Evolutionary conservation across 2,888 invertebrate genomes (phyloP).

Genomic region (Epistrophe eligans): DNA sequence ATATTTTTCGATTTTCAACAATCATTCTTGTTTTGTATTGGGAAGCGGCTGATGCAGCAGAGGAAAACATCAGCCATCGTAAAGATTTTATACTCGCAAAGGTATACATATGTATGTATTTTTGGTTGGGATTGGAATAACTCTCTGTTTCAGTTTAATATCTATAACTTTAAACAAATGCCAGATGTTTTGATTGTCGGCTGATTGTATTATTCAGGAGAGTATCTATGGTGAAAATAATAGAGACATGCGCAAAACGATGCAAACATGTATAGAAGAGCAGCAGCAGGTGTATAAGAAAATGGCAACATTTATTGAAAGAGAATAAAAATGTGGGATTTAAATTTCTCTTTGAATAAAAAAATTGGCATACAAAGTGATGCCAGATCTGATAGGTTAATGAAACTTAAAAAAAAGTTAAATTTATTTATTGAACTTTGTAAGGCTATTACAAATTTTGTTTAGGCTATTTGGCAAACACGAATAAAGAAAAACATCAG

Average conservation of each 20-base stretch:
- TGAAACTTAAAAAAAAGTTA: no score
- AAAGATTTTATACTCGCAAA: not conserved
- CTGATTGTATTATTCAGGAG: constrained; percentile 28
- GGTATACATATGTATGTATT: not conserved
- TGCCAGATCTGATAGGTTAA: constrained; percentile 27
- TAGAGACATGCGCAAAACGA: constrained; percentile 59
- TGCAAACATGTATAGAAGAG: constrained; percentile 19
- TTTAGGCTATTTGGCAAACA: no score
- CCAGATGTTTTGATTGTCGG: constrained; percentile 30
- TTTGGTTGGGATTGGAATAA: not conserved
- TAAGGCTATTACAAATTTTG: no score
- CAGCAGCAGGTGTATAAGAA: constrained; percentile 47
- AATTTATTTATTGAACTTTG: no score
- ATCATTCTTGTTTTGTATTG: constrained; percentile 17
- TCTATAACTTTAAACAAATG: constrained; percentile 17
- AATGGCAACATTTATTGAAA: constrained; percentile 32
- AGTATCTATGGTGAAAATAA: constrained; percentile 56
- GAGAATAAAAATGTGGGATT: constrained; percentile 8
- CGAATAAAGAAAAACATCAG: no score
- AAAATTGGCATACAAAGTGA: constrained; percentile 28
- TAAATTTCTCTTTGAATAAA: constrained; percentile 31
- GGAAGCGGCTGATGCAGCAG: not conserved
- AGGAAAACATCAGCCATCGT: not conserved
- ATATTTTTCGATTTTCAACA: constrained; percentile 22
- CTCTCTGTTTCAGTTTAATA: constrained; percentile 12